Percentiles rank a stretch among this genome's conserved stretches.
Evolutionary conservation across 1,140 invertebrate genomes (phyloP).

Genomic region (Drosophila sp.): DNA sequence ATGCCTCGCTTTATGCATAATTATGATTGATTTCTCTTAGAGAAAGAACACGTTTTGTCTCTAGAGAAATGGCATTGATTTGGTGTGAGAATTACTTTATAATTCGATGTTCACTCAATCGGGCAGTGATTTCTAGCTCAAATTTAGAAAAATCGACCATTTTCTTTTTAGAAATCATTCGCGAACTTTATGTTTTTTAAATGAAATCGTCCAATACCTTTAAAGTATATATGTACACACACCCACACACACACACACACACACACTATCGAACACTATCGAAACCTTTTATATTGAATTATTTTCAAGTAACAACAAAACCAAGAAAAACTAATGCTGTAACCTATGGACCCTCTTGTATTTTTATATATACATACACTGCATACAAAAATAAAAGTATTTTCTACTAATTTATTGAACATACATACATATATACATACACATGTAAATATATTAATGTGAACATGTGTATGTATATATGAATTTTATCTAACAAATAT

Average conservation of each 20-base stretch:
- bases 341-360: constrained; percentile 78
- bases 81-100: too few species aligned
- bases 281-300: constrained; percentile 42
- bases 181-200: too few species aligned
- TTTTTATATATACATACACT: constrained; percentile 67
- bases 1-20: too few species aligned
- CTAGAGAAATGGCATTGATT: too few species aligned
- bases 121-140: too few species aligned
- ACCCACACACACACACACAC: constrained; percentile 10
- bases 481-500: constrained; percentile 37
- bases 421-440: constrained; percentile 31
- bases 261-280: constrained; percentile 20
- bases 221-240: constrained; percentile 26
- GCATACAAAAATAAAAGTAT: constrained; percentile 42
- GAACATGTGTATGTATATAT: constrained; percentile 3
- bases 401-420: constrained; percentile 76
- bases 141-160: too few species aligned
- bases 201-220: constrained; percentile 23
- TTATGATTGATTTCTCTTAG: too few species aligned
- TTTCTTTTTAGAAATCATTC: too few species aligned
- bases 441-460: background rate
- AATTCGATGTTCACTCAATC: too few species aligned
- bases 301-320: constrained; percentile 17
- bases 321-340: constrained; percentile 36
- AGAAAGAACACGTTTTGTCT: too few species aligned